Evolutionary conservation across 92 coral and sea anemone species (phyloP), one percentile per base, ranked within the genome.

Genomic region (Blastomussa wellsi): DNA sequence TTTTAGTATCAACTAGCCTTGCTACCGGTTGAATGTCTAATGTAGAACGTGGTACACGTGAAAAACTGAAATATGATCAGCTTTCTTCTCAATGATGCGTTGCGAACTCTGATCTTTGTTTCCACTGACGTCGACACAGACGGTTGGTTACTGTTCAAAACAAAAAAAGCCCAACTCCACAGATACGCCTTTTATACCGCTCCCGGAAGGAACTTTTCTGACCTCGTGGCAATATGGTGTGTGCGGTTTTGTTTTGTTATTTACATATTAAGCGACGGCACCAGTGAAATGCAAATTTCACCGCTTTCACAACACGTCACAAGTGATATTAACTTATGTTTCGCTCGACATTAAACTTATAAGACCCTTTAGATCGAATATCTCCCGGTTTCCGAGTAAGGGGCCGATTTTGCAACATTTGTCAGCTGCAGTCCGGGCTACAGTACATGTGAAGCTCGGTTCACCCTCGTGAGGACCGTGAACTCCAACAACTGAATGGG

Each of bases 51-150:
- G 74, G 12, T 33, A 31, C 74, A 35, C 70, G 24, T 76, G 85
- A 47, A 16, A 69, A 52, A 71, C 22, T 71, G 78, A 71, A 71
- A 82, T 72, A 82, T 71, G 86, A 71, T 22, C 75, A 16, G 19
- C 0, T 70, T 82, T n/a, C 86, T 53, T 55, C 53, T 22, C 53
- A 72, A 7, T 52, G 86, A 82, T 71, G 86, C 86, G 86, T 82
- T 70, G 86, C 78, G 86, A 82, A 82, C 86, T 82, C 72, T 82
- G 86, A 82, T 51, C 86, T 51, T 16, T 20, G 37, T 24, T 68
- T 7, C n/a, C 15, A 13, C 39, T 68, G 74, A 68, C 59, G 68
- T 81, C 3, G 33, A 20, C 20, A 33, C 55, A 29, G 22, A 3
- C 5, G 29, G 13, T 53, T 41, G 31, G 71, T 57, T 57, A 31